Conservation (phyloP, 2,888 invertebrate genomes). For the Polia nebulosa region DNA sequence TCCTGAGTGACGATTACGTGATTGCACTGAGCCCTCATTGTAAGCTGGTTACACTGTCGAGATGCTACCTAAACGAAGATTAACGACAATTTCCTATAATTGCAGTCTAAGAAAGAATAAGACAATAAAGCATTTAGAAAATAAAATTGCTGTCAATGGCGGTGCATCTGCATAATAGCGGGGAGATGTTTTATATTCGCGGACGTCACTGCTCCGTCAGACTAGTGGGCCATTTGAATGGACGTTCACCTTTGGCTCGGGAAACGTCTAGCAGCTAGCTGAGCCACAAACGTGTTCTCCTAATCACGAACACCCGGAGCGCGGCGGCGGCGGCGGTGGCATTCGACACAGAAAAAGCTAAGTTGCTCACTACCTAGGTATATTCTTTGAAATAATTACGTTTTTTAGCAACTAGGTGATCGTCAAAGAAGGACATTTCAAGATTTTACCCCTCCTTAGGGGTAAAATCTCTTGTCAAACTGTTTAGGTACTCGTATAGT, state of each 20-base stretch:
- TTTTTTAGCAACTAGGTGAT: neutral
- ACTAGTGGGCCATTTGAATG: slow-evolving; percentile 55
- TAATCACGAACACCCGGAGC: slow-evolving; percentile 51
- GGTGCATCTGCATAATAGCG: slow-evolving; percentile 37
- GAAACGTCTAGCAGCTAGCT: slow-evolving; percentile 47
- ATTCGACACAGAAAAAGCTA: slow-evolving; percentile 23
- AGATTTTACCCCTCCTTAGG: no score
- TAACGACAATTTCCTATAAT: slow-evolving; percentile 47
- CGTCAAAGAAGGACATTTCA: neutral
- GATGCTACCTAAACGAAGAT: slow-evolving; percentile 28
- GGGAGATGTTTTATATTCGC: slow-evolving; percentile 32
- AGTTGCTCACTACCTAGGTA: neutral
- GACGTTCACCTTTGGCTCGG: slow-evolving; percentile 62
- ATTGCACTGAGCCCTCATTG: slow-evolving; percentile 29
- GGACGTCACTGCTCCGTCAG: slow-evolving; percentile 24
- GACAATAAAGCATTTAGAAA: slow-evolving; percentile 48
- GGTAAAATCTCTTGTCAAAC: no score
- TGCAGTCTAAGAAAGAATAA: slow-evolving; percentile 31
- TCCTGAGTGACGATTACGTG: slow-evolving; percentile 16
- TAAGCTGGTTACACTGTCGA: slow-evolving; percentile 25
- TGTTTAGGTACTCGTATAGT: neutral
- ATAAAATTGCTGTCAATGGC: slow-evolving; percentile 39
- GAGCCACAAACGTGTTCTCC: slow-evolving; percentile 56
- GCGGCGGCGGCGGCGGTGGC: slow-evolving; percentile 1
- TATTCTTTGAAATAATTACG: neutral